Evolutionary conservation across 2,888 invertebrate genomes (phyloP).

Genomic region (Microdon myrmicae): DNA sequence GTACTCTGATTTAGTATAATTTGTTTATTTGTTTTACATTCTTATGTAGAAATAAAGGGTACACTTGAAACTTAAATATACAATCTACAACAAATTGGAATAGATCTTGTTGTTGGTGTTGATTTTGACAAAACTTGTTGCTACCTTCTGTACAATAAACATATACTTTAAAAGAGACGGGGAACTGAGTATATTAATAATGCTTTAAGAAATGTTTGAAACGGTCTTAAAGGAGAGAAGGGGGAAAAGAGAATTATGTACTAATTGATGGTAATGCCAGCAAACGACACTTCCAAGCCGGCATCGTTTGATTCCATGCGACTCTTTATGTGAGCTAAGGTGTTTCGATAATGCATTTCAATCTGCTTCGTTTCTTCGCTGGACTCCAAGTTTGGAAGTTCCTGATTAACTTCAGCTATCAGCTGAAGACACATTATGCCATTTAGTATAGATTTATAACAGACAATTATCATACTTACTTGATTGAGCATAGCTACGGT

Average conservation of each 20-base stretch:
- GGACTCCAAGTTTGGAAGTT: conserved; percentile 91
- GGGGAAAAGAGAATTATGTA: conserved; percentile 15
- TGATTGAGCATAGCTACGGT: conserved; percentile 71
- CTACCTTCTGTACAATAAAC: too few relatives aligned
- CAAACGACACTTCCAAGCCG: conserved; percentile 65
- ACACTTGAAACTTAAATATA: too few relatives aligned
- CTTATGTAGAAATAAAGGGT: too few relatives aligned
- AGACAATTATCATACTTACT: conserved; percentile 60
- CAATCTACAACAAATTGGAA: too few relatives aligned
- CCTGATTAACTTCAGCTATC: conserved; percentile 91
- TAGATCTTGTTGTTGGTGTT: too few relatives aligned
- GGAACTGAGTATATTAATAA: conserved; percentile 11
- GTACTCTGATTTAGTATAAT: too few relatives aligned
- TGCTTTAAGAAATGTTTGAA: conserved; percentile 17
- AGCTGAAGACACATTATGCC: conserved; percentile 70
- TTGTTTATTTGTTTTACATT: too few relatives aligned
- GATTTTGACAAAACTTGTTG: too few relatives aligned
- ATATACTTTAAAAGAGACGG: too few relatives aligned
- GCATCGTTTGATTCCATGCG: conserved; percentile 68
- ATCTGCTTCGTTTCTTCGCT: conserved; percentile 98
- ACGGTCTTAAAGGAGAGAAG: background rate
- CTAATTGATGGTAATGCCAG: conserved; percentile 66
- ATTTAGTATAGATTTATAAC: background rate
- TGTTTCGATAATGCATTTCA: conserved; percentile 93
- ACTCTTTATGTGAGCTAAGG: conserved; percentile 82